These are phyloP conservation scores for Drosophila arizonae DNA, from an alignment of 1,140 invertebrate species.

Conservation along the genomic window DNA sequence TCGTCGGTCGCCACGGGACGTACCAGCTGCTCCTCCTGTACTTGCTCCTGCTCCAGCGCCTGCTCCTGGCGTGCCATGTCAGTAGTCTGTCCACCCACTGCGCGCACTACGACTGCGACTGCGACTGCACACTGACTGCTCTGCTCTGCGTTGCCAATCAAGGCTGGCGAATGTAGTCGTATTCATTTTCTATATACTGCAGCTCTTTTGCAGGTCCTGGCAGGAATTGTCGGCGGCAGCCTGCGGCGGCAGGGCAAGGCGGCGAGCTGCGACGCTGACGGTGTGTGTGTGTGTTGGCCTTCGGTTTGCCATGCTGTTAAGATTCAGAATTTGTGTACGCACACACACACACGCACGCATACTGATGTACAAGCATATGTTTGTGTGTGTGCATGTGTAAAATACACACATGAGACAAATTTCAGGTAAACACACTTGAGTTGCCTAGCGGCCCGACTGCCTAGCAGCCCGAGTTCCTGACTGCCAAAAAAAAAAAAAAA, in stretches of 20 bases:
- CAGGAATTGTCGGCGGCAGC: conserved; percentile 37
- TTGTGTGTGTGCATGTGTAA: conserved; percentile 41
- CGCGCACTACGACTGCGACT: conserved; percentile 11
- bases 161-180: conserved; percentile 26
- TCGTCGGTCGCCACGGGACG: conserved; percentile 6
- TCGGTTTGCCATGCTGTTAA: conserved; percentile 38
- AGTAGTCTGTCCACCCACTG: not conserved
- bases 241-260: conserved; percentile 54
- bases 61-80: conserved; percentile 15
- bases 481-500: conserved; percentile 23
- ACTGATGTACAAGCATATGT: too few relatives aligned
- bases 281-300: conserved; percentile 21
- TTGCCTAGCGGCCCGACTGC: conserved; percentile 11
- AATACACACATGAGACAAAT: conserved; percentile 70
- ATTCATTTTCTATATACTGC: conserved; percentile 54
- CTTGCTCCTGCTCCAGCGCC: too few relatives aligned
- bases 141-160: conserved; percentile 62
- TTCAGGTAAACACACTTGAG: conserved; percentile 62
- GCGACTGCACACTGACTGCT: conserved; percentile 27
- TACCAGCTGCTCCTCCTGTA: conserved; percentile 16
- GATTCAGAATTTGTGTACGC: conserved; percentile 19
- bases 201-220: conserved; percentile 54
- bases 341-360: not conserved
- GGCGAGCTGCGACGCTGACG: conserved; percentile 45
- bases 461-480: conserved; percentile 22